phyloP scores from a whole-genome alignment of 2,797 vertebrate species.

The Masticophis lateralis region DNA sequence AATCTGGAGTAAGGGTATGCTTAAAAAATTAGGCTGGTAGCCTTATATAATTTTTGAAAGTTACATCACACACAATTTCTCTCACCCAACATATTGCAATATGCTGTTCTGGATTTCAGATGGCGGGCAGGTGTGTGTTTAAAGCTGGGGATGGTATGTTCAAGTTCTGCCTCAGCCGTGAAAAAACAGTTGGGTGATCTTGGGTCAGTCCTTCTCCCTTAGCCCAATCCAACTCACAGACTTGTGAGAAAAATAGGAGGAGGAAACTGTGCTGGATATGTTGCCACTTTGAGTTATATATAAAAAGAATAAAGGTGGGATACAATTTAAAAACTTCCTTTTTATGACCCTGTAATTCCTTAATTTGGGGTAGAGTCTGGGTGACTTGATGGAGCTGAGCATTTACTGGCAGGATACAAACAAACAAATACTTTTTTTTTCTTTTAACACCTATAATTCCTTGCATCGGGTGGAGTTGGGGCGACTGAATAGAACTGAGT shows the following conservation, averaged over 20 bases:
- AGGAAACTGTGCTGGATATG: neutral
- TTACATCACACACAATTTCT: neutral
- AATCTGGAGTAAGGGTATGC: neutral
- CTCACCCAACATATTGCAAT: neutral
- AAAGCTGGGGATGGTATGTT: neutral
- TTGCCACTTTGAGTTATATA: neutral
- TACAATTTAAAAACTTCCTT: neutral
- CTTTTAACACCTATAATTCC: neutral
- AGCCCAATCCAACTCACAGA: neutral
- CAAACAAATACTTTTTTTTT: neutral
- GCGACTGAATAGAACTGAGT: too few species aligned
- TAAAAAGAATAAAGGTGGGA: neutral
- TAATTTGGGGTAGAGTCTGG: neutral
- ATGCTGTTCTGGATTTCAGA: neutral
- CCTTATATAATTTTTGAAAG: neutral
- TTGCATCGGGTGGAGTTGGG: neutral
- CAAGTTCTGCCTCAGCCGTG: neutral
- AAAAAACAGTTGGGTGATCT: neutral
- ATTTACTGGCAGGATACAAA: neutral
- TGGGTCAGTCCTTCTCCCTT: neutral
- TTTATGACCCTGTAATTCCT: neutral
- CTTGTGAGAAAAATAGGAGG: neutral
- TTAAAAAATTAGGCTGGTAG: neutral
- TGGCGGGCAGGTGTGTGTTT: neutral
- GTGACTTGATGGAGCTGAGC: neutral